These are phyloP conservation scores for Ctenosaura bakeri DNA, from an alignment of 2,797 vertebrate genomes.

Conservation along the genomic window DNA sequence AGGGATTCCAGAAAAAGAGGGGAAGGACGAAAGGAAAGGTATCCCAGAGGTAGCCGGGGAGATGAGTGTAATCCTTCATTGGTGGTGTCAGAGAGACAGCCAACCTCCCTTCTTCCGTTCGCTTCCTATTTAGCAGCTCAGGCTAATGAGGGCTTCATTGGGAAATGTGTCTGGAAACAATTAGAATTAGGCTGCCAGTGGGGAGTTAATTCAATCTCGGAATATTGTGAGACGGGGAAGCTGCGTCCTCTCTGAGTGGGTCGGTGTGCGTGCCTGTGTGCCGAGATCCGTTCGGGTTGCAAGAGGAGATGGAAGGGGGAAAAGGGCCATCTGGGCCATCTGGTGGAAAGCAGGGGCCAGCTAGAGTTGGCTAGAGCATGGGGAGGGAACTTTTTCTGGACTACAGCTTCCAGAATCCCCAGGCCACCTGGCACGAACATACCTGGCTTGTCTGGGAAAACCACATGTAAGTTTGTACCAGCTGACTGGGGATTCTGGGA, in stretches of 20 bases:
- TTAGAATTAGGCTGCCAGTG: constrained; percentile 71
- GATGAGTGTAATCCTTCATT: constrained; percentile 60
- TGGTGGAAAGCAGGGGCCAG: neutral
- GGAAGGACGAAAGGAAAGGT: neutral
- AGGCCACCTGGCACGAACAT: too few relatives aligned
- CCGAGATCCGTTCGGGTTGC: constrained; percentile 19
- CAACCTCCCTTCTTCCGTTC: constrained; percentile 34
- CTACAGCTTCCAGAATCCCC: too few relatives aligned
- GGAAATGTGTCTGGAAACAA: constrained; percentile 74
- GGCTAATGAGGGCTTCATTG: constrained; percentile 73
- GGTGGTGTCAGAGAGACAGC: constrained; percentile 26
- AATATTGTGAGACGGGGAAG: constrained; percentile 28
- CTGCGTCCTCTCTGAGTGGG: too few relatives aligned
- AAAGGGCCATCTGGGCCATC: neutral
- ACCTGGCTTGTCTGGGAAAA: too few relatives aligned
- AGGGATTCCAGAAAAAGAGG: too few relatives aligned
- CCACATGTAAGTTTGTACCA: too few relatives aligned
- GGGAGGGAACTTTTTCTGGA: too few relatives aligned
- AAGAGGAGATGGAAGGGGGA: neutral
- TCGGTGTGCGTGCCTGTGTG: too few relatives aligned
- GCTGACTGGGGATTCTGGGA: too few relatives aligned
- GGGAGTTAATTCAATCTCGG: constrained; percentile 68
- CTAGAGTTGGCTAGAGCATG: too few relatives aligned
- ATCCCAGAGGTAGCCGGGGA: constrained; percentile 47
- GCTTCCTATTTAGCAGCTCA: constrained; percentile 65